Evolutionary conservation across 1,140 invertebrate genomes (phyloP), one percentile per base, ranked within the genome.

Genomic region (Musca vetustissima): DNA sequence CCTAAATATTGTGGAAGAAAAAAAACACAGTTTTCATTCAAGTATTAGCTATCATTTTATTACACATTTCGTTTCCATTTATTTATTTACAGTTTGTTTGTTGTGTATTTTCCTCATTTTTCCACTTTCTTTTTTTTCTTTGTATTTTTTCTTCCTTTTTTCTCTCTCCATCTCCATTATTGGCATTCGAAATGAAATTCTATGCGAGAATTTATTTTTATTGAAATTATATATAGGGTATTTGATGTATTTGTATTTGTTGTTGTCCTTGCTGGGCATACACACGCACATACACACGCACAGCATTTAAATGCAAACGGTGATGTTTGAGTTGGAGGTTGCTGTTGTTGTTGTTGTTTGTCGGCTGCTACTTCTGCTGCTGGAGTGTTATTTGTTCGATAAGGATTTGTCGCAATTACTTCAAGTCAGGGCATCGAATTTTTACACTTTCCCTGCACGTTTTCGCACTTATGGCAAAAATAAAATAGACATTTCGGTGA

Each of bases 401-500:
- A 66, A 52, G 19, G 43, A 13, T 66, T 66, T 66, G 15, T n/a
- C 6, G 19, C 36, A 43, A 43, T 43, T 43, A 43, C 36, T 43
- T 43, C 11, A 13, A 43, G 36, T 11, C 36, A n/a, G n/a, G n/a
- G n/a, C n/a, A 13, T 1, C 36, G 13, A 13, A 43, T 21, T 61
- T 66, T 66, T 22, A 52, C 47, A 66, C 64, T 66, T 52, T 49
- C 49, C 25, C 25, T 47, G 43, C 64, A 66, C 64, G 64, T 66
- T 66, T 66, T 66, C 47, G 47, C 64, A 66, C 64, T 66, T 66
- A 61, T 61, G 57, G 28, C n/a, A 21, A 36, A 59, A 57, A 25
- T 15, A 59, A 59, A 32, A 59, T 32, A 17, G 28, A n/a, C n/a
- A n/a, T n/a, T n/a, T 43, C 13, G 36, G 36, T 6, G 36, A 2